These are phyloP conservation scores for Acanthopagrus latus DNA, from an alignment of 2,797 vertebrate genomes.

Conservation along the genomic window DNA sequence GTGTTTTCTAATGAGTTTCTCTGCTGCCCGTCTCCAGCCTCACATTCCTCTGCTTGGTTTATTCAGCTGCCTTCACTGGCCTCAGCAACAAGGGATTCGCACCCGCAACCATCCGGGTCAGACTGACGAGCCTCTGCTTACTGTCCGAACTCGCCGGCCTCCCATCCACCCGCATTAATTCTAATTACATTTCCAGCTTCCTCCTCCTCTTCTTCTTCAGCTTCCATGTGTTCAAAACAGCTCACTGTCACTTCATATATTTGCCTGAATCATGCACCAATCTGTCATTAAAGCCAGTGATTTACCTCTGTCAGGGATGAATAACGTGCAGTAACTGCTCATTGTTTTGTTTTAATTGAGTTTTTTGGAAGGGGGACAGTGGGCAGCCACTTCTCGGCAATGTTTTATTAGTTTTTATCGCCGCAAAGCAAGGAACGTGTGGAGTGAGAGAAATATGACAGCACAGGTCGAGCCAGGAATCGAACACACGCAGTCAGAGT, in stretches of 20 bases:
- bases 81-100: slow-evolving; percentile 65
- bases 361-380: slow-evolving; percentile 41
- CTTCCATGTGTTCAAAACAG: slow-evolving; percentile 41
- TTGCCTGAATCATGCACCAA: slow-evolving; percentile 31
- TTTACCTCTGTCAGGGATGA: slow-evolving; percentile 53
- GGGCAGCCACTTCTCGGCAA: slow-evolving; percentile 52
- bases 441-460: slow-evolving; percentile 64
- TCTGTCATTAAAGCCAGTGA: slow-evolving; percentile 51
- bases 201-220: slow-evolving; percentile 35
- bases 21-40: slow-evolving; percentile 33
- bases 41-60: slow-evolving; percentile 63
- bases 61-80: slow-evolving; percentile 64
- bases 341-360: slow-evolving; percentile 67
- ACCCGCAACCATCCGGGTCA: slow-evolving; percentile 67
- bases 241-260: slow-evolving; percentile 70
- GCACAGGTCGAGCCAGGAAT: slow-evolving; percentile 48
- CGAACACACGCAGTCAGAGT: slow-evolving; percentile 37
- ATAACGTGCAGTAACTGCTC: slow-evolving; percentile 43
- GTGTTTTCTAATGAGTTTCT: slow-evolving; percentile 27
- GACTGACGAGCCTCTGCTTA: slow-evolving; percentile 55
- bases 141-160: slow-evolving; percentile 58
- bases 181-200: slow-evolving; percentile 77
- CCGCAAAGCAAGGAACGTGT: slow-evolving; percentile 56
- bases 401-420: slow-evolving; percentile 67
- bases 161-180: slow-evolving; percentile 57